Conservation (phyloP, 1,140 invertebrate species). For the Varroa destructor region DNA sequence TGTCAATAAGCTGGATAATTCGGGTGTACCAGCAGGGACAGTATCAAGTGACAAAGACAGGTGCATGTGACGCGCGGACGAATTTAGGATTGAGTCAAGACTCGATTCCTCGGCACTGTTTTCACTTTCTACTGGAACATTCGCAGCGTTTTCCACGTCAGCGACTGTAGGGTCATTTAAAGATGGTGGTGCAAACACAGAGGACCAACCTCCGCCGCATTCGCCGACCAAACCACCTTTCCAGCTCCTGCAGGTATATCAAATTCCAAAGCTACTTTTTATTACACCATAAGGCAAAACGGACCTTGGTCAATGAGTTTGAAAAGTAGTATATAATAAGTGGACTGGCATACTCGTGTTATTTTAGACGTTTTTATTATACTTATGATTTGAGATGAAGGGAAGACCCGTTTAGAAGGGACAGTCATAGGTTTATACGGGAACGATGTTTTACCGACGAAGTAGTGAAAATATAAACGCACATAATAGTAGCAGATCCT, state of each 20-base stretch:
- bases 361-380: no score
- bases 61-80: not conserved
- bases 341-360: no score
- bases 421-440: no score
- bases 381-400: no score
- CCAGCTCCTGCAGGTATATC: slow-evolving; percentile 9
- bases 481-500: no score
- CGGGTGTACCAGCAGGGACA: slow-evolving; percentile 3
- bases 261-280: no score
- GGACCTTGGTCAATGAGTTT: no score
- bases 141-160: not conserved
- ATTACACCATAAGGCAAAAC: no score
- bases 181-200: not conserved
- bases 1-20: slow-evolving; percentile 5
- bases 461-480: no score
- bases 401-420: no score
- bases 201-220: not conserved
- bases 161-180: not conserved
- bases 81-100: slow-evolving; percentile 21
- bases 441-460: no score
- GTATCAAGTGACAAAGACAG: not conserved
- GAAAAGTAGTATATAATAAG: no score
- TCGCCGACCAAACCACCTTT: not conserved
- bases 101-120: not conserved
- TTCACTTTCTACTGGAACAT: not conserved